Conservation (phyloP, 2,113 vertebrate genomes). For the Ciconia maguari region DNA sequence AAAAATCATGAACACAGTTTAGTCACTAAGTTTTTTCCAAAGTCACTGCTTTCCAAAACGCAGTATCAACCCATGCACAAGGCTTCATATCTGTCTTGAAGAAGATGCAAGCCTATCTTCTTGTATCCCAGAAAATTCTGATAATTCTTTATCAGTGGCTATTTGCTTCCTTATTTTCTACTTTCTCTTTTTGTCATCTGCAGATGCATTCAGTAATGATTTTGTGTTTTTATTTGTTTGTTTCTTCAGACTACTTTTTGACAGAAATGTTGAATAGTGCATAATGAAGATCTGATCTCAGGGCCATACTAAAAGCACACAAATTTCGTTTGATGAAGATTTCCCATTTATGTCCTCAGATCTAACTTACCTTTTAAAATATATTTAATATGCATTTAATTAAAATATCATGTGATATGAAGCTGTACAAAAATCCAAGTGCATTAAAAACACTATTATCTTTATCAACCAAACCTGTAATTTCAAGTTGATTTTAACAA, state of each 20-base stretch:
- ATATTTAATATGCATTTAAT: not conserved
- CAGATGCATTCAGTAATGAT: not conserved
- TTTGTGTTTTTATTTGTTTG: not conserved
- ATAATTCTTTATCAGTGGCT: not conserved
- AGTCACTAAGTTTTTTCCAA: not conserved
- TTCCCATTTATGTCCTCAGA: not conserved
- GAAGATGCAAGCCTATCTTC: not conserved
- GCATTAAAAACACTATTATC: not conserved
- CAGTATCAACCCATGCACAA: not conserved
- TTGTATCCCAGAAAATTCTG: not conserved
- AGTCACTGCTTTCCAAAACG: not conserved
- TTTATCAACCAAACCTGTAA: not conserved
- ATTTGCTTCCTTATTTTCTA: not conserved
- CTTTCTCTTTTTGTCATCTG: not conserved
- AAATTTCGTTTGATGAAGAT: not conserved
- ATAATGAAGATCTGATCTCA: not conserved
- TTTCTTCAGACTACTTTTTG: not conserved
- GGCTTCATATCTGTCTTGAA: not conserved
- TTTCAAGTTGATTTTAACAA: not conserved
- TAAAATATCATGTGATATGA: not conserved
- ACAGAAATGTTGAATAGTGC: not conserved
- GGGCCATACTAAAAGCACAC: not conserved
- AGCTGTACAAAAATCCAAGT: not conserved
- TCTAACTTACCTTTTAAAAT: not conserved
- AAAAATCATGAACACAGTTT: not conserved